Percentiles rank a stretch among this genome's conserved stretches.
These are phyloP conservation scores for Drosophila subobscura DNA, from an alignment of 1,140 invertebrate genomes.

Conservation along the genomic window DNA sequence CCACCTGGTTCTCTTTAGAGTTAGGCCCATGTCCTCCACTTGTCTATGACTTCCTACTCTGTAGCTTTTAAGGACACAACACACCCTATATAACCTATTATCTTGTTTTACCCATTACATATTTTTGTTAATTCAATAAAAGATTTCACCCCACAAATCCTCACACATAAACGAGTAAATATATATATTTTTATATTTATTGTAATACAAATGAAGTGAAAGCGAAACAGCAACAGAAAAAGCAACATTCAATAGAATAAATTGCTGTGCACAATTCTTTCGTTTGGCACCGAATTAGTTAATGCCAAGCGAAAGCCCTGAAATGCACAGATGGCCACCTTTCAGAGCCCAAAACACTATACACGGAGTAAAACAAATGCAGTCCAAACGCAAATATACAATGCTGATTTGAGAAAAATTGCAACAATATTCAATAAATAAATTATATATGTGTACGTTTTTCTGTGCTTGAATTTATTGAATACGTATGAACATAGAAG, in stretches of 20 bases:
- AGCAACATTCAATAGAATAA: constrained; percentile 6
- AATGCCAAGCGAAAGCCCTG: constrained; percentile 14
- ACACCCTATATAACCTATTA: constrained; percentile 31
- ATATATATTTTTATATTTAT: constrained; percentile 71
- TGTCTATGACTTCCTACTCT: constrained; percentile 45
- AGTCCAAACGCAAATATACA: constrained; percentile 42
- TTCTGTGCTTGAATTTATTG: constrained; percentile 7
- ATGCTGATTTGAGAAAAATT: constrained; percentile 29
- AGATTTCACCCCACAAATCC: constrained; percentile 41
- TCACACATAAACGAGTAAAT: constrained; percentile 37
- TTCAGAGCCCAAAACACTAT: constrained; percentile 11
- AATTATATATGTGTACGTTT: constrained; percentile 54
- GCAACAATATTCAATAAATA: constrained; percentile 58
- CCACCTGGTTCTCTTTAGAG: constrained; percentile 18
- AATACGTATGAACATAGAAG: background rate
- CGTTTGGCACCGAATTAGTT: constrained; percentile 14
- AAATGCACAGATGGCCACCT: constrained; percentile 17
- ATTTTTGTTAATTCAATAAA: constrained; percentile 58
- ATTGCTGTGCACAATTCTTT: constrained; percentile 37
- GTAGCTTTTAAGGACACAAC: constrained; percentile 55
- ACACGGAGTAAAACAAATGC: constrained; percentile 9
- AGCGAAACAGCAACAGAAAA: constrained; percentile 10
- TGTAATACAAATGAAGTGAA: constrained; percentile 45
- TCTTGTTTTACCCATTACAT: constrained; percentile 42
- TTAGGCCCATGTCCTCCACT: constrained; percentile 38